These are phyloP conservation scores for Ruditapes philippinarum DNA, from an alignment of 1,140 invertebrate genomes.

Conservation along the genomic window DNA sequence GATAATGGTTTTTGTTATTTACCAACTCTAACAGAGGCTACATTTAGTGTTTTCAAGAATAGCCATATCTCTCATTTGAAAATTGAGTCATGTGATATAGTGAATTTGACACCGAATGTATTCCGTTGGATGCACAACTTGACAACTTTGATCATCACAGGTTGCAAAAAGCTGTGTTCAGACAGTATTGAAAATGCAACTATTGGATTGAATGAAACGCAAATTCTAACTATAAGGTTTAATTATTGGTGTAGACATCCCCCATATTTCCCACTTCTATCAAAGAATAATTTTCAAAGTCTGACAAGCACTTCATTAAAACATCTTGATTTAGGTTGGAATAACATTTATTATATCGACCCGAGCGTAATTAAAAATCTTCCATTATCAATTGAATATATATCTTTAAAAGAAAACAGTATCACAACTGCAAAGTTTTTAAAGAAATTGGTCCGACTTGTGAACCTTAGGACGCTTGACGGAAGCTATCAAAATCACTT, in stretches of 20 bases:
- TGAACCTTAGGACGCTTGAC: conserved; percentile 5
- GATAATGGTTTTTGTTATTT: not conserved
- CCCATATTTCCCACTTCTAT: not conserved
- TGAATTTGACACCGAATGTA: not conserved
- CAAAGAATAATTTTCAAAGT: not conserved
- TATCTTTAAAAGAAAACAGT: conserved; percentile 9
- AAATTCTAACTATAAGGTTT: not conserved
- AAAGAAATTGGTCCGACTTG: not conserved
- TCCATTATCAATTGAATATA: not conserved
- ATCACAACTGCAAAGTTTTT: not conserved
- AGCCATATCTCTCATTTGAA: not conserved
- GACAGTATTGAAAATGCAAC: conserved; percentile 34
- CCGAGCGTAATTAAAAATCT: not conserved
- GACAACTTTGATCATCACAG: not conserved
- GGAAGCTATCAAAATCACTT: conserved; percentile 16
- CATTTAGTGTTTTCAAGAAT: not conserved
- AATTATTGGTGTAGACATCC: conserved; percentile 18
- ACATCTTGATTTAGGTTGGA: not conserved
- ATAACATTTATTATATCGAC: not conserved
- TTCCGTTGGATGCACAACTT: conserved; percentile 2
- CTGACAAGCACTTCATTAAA: conserved; percentile 1
- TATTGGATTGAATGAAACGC: conserved; percentile 32
- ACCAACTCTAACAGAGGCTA: not conserved
- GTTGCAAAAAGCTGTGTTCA: not conserved
- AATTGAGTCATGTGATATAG: not conserved